Base-by-base conservation (phyloP, 2,113 vertebrate species). In the Corythaixoides concolor region DNA sequence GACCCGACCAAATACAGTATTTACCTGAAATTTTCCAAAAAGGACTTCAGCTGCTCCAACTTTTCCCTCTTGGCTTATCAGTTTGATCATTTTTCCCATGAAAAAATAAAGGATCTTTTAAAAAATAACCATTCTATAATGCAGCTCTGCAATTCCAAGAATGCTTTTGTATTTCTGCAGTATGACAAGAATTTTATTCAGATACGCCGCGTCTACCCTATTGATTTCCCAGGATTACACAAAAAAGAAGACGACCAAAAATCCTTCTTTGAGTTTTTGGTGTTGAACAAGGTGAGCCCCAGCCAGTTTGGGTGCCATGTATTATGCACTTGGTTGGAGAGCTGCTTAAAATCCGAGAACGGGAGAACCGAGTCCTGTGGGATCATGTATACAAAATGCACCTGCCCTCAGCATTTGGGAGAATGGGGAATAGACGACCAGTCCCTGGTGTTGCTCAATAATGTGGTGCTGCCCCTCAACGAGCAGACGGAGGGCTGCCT, bases 1-100 rank as follows among this genome's bases (percentile, higher is more conserved):
- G 99, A 99, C 98, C 99, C 99, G 81, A 99, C 99, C 99, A 99
- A 99, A 99, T 99, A 99, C 98, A 99, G 99, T 97, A 99, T 99
- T 99, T 99, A 99, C 99, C 99, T 99, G 98, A 99, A 99, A 98
- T 99, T 99, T 98, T 99, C 99, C 98, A 99, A 99, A 98, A 99
- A 98, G 97, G 99, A 99, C 98, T 98, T 99, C 97, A 99, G 98
- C 98, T 99, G 99, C 98, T 99, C 99, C 79, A 99, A 99, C 98
- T 99, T 99, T 97, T 99, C 99, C 89, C 98, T 99, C 91, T 98
- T 99, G 98, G 99, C 99, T 98, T 99, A 99, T 98, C 99, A 99
- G 97, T 99, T 99, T 93, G 99, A 99, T 94, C 99, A 99, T 97
- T 99, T 99, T 98, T 99, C 99, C 39, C 99, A 99, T 92, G 99